A percentile compares a stretch with the other conserved stretches of the same genome.
Evolutionary conservation across 1,140 invertebrate species (phyloP).

Genomic region (Paralvinella palmiformis): DNA sequence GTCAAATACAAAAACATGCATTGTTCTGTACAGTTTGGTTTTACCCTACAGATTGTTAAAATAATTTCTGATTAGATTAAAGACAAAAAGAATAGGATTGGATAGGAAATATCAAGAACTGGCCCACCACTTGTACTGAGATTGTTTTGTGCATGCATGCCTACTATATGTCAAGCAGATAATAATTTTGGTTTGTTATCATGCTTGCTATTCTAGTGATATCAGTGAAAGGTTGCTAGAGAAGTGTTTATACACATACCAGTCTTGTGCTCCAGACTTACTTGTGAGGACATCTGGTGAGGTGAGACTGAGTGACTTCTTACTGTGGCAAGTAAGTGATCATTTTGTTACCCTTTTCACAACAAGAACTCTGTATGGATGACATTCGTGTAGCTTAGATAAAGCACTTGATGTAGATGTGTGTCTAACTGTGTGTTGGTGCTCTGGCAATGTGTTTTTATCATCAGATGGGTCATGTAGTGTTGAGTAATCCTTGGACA

Average conservation of each 20-base stretch:
- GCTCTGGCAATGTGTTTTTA: background rate
- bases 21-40: no score
- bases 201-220: conserved; percentile 54
- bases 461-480: background rate
- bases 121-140: no score
- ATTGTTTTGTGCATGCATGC: background rate
- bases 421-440: background rate
- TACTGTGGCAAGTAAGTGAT: conserved; percentile 81
- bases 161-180: no score
- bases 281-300: conserved; percentile 94
- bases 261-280: conserved; percentile 74
- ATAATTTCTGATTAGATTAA: background rate
- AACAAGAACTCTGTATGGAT: background rate
- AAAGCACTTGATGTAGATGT: background rate
- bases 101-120: no score
- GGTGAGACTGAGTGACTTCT: conserved; percentile 88
- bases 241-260: conserved; percentile 70
- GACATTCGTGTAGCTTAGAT: background rate
- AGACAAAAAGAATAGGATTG: no score
- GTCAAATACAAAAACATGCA: no score
- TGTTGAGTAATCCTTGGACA: background rate
- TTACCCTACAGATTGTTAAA: no score
- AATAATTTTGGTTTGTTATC: no score
- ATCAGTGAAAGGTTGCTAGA: conserved; percentile 73
- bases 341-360: background rate